A percentile compares a stretch with the other conserved stretches of the same genome.
phyloP scores from a whole-genome alignment of 2,888 invertebrate genomes.

The Oithona nana region DNA sequence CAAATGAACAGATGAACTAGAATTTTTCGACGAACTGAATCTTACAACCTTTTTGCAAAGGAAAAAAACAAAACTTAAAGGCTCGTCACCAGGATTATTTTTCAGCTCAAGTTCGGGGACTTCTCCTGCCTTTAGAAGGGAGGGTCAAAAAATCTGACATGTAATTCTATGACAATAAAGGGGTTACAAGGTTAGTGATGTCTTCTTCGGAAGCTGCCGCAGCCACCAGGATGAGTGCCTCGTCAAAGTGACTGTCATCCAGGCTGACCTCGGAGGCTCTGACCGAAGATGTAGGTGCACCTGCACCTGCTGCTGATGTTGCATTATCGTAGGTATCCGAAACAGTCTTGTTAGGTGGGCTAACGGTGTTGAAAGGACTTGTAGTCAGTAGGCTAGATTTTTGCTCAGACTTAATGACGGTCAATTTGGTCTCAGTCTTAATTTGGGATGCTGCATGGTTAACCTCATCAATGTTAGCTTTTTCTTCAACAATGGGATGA shows the following conservation, averaged over 20 bases:
- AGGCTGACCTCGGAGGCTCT: background rate
- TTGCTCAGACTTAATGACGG: background rate
- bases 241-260: background rate
- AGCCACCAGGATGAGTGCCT: background rate
- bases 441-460: background rate
- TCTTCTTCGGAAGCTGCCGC: background rate
- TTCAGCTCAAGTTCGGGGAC: no score
- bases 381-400: background rate
- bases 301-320: no score
- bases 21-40: no score
- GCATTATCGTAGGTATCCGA: background rate
- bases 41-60: no score
- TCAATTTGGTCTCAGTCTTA: background rate
- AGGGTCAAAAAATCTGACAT: no score
- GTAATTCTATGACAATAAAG: no score
- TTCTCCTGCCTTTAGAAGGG: no score
- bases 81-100: no score
- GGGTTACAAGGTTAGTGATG: background rate
- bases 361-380: background rate
- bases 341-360: constrained; percentile 6
- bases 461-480: background rate
- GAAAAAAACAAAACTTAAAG: no score
- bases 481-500: background rate
- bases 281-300: no score
- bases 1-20: no score